Evolutionary conservation across 2,797 vertebrate genomes (phyloP).

Genomic region (Hybognathus amarus): DNA sequence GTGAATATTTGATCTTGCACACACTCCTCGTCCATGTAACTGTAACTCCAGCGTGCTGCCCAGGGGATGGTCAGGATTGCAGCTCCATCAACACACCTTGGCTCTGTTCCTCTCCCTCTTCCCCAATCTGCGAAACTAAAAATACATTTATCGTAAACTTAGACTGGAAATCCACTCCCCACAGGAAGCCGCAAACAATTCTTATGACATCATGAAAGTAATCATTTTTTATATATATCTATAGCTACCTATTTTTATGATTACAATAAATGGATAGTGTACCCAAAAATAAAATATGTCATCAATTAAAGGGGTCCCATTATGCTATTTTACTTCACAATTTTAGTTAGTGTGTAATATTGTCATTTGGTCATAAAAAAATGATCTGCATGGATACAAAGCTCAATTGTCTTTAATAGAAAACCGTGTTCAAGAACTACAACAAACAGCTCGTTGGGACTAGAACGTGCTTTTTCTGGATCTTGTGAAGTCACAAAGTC

Average conservation of each 20-base stretch:
- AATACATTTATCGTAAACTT: conserved; percentile 61
- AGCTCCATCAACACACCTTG: conserved; percentile 58
- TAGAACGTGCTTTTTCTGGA: not conserved
- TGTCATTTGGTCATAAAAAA: not conserved
- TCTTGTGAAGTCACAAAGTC: not conserved
- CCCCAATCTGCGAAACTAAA: conserved; percentile 52
- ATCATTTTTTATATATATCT: conserved; percentile 33
- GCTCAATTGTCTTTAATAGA: not conserved
- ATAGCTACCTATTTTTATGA: conserved; percentile 7
- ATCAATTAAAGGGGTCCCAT: not conserved
- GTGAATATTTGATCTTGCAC: conserved; percentile 60
- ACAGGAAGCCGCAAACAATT: conserved; percentile 54
- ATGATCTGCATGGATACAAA: not conserved
- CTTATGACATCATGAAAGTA: conserved; percentile 32
- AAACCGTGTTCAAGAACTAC: not conserved
- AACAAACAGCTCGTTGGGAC: not conserved
- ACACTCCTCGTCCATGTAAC: conserved; percentile 57
- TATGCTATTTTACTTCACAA: not conserved
- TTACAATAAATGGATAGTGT: conserved; percentile 14
- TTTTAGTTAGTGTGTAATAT: not conserved
- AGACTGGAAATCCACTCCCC: conserved; percentile 57
- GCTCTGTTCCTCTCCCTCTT: conserved; percentile 24
- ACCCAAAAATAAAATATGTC: not conserved
- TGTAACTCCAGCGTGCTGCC: conserved; percentile 52
- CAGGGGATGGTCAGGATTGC: conserved; percentile 59